phyloP scores from a whole-genome alignment of 2,113 vertebrate genomes.

The Ptilonorhynchus violaceus region DNA sequence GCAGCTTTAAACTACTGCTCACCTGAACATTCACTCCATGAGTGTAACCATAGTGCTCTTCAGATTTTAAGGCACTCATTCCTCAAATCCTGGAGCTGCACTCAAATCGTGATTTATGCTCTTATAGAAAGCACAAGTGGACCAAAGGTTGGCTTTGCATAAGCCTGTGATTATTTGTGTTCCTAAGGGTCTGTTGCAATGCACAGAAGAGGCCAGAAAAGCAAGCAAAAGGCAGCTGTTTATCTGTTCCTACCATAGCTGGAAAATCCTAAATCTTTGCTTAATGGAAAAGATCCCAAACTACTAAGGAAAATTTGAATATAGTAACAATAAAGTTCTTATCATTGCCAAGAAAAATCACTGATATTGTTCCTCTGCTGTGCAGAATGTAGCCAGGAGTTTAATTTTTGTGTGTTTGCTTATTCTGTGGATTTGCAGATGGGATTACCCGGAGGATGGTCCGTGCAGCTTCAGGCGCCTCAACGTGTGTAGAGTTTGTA shows the following conservation, averaged over 20 bases:
- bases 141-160: not conserved
- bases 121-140: not conserved
- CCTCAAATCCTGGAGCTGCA: not conserved
- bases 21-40: not conserved
- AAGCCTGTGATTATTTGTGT: not conserved
- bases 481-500: conserved; percentile 76
- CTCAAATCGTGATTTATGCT: not conserved
- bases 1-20: not conserved
- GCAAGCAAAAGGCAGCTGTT: not conserved
- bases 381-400: not conserved
- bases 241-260: not conserved
- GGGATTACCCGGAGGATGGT: conserved; percentile 87
- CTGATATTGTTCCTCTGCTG: not conserved
- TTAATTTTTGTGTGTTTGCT: not conserved
- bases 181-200: not conserved
- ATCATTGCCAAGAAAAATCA: not conserved
- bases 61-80: not conserved
- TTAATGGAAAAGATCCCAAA: not conserved
- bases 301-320: not conserved
- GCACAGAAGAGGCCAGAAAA: not conserved
- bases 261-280: not conserved
- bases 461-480: conserved; percentile 73
- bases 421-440: conserved; percentile 60
- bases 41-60: not conserved
- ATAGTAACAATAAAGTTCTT: not conserved